phyloP scores from a whole-genome alignment of 2,113 vertebrate genomes.

The Taurulus bubalis region DNA sequence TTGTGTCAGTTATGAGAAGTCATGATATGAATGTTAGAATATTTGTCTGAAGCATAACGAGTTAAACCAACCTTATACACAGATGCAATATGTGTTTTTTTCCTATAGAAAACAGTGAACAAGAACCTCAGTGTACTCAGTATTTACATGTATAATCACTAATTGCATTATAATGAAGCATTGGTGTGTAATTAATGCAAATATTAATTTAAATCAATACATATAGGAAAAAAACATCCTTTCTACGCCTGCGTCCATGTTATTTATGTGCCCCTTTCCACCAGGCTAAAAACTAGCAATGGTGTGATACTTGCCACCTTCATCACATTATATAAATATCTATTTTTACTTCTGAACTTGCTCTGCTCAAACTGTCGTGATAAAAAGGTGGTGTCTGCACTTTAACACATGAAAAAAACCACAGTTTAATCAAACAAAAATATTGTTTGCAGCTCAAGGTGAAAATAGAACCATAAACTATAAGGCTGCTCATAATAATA shows the following conservation, averaged over 20 bases:
- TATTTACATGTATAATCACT: not conserved
- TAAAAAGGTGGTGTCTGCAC: conserved; percentile 22
- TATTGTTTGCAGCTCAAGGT: conserved; percentile 86
- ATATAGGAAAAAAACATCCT: conserved; percentile 3
- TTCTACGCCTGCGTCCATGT: conserved; percentile 20
- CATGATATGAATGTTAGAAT: conserved; percentile 6
- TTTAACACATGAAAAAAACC: conserved; percentile 56
- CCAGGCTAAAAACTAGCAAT: conserved; percentile 33
- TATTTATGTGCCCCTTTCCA: conserved; percentile 39
- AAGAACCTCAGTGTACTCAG: not conserved
- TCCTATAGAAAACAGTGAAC: not conserved
- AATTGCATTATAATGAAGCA: not conserved
- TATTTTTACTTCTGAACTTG: conserved; percentile 63
- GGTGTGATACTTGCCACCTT: conserved; percentile 59
- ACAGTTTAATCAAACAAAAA: conserved; percentile 65
- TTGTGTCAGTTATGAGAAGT: conserved; percentile 36
- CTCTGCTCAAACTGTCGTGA: conserved; percentile 21
- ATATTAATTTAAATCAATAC: not conserved
- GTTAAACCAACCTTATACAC: not conserved
- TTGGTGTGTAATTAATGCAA: conserved; percentile 13
- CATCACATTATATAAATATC: conserved; percentile 49
- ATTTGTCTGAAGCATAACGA: conserved; percentile 5
- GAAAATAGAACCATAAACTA: conserved; percentile 94
- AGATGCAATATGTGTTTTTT: not conserved
- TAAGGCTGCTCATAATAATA: conserved; percentile 93